Evolutionary conservation across 2,888 invertebrate species (phyloP).

Genomic region (Pomacea canaliculata): DNA sequence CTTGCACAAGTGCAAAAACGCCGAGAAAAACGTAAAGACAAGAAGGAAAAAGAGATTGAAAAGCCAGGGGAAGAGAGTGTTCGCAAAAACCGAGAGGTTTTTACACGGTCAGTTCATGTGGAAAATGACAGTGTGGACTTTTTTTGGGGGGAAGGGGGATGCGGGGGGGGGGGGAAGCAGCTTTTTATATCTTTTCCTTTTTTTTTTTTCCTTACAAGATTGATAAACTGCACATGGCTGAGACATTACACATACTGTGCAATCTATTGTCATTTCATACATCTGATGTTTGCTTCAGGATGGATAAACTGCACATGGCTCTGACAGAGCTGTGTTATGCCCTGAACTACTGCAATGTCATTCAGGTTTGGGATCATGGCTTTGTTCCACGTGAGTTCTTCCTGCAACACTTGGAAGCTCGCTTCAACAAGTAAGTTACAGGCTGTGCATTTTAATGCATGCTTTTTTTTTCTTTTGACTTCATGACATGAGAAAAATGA

Average conservation of each 20-base stretch:
- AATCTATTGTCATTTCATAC: too few relatives aligned
- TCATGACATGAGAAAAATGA: not conserved
- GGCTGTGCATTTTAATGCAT: not conserved
- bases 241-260: too few relatives aligned
- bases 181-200: too few relatives aligned
- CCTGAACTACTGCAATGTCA: slow-evolving; percentile 95
- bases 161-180: too few relatives aligned
- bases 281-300: slow-evolving; percentile 70
- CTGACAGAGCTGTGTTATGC: slow-evolving; percentile 96
- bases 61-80: slow-evolving; percentile 97
- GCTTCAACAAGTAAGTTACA: slow-evolving; percentile 70
- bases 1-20: slow-evolving; percentile 86
- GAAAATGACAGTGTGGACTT: too few relatives aligned
- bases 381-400: slow-evolving; percentile 98
- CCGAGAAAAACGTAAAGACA: slow-evolving; percentile 79
- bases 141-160: too few relatives aligned
- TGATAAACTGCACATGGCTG: too few relatives aligned
- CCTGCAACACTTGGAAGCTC: slow-evolving; percentile 93
- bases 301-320: slow-evolving; percentile 99
- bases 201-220: too few relatives aligned
- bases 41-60: slow-evolving; percentile 79
- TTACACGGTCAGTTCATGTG: slow-evolving; percentile 79
- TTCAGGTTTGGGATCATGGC: slow-evolving; percentile 98
- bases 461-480: not conserved
- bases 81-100: slow-evolving; percentile 93